Evolutionary conservation across 1,140 invertebrate genomes (phyloP).

Genomic region (Eumaeus atala): DNA sequence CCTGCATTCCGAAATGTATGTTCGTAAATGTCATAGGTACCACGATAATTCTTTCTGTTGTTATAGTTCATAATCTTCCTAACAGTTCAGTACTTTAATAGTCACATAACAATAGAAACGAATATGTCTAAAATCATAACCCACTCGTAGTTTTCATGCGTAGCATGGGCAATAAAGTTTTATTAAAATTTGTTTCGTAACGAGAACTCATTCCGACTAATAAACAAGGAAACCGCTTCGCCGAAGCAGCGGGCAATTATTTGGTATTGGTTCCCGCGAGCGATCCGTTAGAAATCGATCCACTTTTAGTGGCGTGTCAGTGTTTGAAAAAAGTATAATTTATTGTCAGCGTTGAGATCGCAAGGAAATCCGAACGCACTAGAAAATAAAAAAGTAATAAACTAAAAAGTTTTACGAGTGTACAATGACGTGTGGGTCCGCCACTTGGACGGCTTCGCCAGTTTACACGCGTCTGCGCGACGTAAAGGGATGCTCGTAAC

Average conservation of each 20-base stretch:
- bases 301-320: slow-evolving; percentile 71
- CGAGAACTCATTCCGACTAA: slow-evolving; percentile 60
- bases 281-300: slow-evolving; percentile 73
- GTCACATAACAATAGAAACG: neutral
- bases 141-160: slow-evolving; percentile 18
- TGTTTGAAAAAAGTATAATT: slow-evolving; percentile 69
- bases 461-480: slow-evolving; percentile 21
- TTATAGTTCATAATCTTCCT: too few species aligned
- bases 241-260: slow-evolving; percentile 61
- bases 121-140: slow-evolving; percentile 8
- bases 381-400: slow-evolving; percentile 72
- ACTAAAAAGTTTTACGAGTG: slow-evolving; percentile 69
- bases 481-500: slow-evolving; percentile 17
- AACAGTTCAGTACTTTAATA: too few species aligned
- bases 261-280: slow-evolving; percentile 57
- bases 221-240: slow-evolving; percentile 70
- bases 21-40: too few species aligned
- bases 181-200: slow-evolving; percentile 35
- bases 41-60: too few species aligned
- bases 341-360: slow-evolving; percentile 67
- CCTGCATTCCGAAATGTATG: too few species aligned
- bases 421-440: slow-evolving; percentile 61
- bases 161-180: slow-evolving; percentile 23
- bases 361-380: slow-evolving; percentile 66
- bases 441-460: slow-evolving; percentile 43